phyloP scores from a whole-genome alignment of 2,797 vertebrate genomes.

The Diplodus sargus region DNA sequence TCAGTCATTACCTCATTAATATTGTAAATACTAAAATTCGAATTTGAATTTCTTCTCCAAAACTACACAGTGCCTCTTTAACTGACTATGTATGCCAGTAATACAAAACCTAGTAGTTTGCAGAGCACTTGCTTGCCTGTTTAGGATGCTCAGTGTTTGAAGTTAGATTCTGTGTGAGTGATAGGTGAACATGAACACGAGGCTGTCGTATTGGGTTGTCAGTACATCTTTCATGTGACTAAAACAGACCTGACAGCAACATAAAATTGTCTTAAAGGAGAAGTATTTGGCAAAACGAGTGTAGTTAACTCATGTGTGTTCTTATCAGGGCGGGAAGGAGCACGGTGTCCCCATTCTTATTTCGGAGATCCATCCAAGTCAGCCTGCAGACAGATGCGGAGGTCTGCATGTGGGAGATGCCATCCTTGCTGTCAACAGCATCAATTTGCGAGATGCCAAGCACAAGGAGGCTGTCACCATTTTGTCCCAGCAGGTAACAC shows the following conservation, averaged over 20 bases:
- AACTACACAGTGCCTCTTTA: no score
- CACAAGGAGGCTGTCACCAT: slow-evolving; percentile 99
- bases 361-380: slow-evolving; percentile 96
- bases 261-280: not conserved
- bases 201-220: not conserved
- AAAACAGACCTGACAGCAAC: not conserved
- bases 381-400: slow-evolving; percentile 95
- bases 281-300: not conserved
- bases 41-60: no score
- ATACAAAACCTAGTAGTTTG: no score
- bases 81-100: no score
- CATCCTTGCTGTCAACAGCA: slow-evolving; percentile 96
- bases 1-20: no score
- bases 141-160: no score
- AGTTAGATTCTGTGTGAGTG: no score
- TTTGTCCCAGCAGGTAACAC: slow-evolving; percentile 94
- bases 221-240: not conserved
- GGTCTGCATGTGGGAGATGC: slow-evolving; percentile 97
- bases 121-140: no score
- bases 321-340: slow-evolving; percentile 94
- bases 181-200: no score
- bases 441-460: slow-evolving; percentile 97
- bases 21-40: no score
- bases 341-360: slow-evolving; percentile 98
- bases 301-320: not conserved